phyloP scores from a whole-genome alignment of 2,113 vertebrate genomes.

The Tychaedon coryphoeus region DNA sequence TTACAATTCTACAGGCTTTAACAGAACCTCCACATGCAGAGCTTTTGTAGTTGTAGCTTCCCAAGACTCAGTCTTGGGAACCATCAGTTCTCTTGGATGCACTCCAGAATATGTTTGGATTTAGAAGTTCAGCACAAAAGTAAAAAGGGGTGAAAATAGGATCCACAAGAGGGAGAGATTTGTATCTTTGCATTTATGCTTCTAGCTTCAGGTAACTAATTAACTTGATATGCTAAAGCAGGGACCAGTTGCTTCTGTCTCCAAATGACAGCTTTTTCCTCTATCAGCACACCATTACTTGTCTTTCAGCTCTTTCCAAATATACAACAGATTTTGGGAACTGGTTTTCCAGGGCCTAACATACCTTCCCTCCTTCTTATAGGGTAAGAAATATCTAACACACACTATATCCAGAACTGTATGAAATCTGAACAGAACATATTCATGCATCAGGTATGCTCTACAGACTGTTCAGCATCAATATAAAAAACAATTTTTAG shows the following conservation, averaged over 20 bases:
- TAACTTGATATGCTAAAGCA: not conserved
- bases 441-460: not conserved
- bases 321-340: not conserved
- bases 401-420: fast-evolving
- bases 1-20: not conserved
- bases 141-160: fast-evolving
- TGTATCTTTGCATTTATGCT: not conserved
- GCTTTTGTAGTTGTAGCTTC: not conserved
- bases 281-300: not conserved
- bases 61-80: not conserved
- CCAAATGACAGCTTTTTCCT: not conserved
- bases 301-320: not conserved
- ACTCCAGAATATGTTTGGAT: not conserved
- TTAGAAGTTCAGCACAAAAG: not conserved
- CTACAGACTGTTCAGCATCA: not conserved
- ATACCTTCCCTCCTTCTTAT: not conserved
- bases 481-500: not conserved
- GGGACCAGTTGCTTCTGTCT: not conserved
- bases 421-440: not conserved
- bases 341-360: not conserved
- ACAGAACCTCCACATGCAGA: not conserved
- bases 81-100: not conserved
- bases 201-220: not conserved
- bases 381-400: not conserved
- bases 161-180: not conserved